Conservation (phyloP, 2,797 vertebrate genomes). For the Setipinna tenuifilis region DNA sequence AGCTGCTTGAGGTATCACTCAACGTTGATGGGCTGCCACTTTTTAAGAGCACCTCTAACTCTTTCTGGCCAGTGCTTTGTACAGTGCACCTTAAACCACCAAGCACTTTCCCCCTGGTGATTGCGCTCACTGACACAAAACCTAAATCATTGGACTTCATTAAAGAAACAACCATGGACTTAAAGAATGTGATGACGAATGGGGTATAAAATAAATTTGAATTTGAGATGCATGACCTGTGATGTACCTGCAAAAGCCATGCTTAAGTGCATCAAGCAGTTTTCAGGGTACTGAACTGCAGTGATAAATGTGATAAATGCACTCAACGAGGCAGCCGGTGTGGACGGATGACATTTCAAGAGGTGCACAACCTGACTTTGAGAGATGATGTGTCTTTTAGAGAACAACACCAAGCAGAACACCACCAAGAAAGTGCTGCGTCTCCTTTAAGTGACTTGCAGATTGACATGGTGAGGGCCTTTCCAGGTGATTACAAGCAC, state of each 20-base stretch:
- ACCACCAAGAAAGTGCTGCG: background rate
- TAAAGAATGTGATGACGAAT: background rate
- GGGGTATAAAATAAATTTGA: background rate
- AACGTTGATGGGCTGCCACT: no score
- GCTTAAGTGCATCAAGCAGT: slow-evolving; percentile 25
- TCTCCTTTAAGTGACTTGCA: no score
- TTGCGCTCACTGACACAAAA: slow-evolving; percentile 9
- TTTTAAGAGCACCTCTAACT: slow-evolving; percentile 18
- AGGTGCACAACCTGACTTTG: no score
- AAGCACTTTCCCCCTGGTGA: slow-evolving; percentile 22
- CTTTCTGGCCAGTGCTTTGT: slow-evolving; percentile 19
- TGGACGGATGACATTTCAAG: no score
- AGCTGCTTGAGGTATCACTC: no score
- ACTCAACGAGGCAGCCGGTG: no score
- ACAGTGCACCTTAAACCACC: slow-evolving; percentile 21
- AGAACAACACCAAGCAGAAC: slow-evolving; percentile 18
- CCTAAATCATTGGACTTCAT: no score
- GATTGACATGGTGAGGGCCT: no score
- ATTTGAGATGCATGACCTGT: no score
- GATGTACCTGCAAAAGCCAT: slow-evolving; percentile 25
- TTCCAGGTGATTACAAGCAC: no score
- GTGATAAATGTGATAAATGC: no score
- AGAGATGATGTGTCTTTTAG: background rate
- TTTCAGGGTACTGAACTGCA: slow-evolving; percentile 5
- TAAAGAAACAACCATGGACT: no score